Percentiles rank a stretch among this genome's conserved stretches.
phyloP scores from a whole-genome alignment of 2,113 vertebrate genomes.

The Coregonus clupeaformis region DNA sequence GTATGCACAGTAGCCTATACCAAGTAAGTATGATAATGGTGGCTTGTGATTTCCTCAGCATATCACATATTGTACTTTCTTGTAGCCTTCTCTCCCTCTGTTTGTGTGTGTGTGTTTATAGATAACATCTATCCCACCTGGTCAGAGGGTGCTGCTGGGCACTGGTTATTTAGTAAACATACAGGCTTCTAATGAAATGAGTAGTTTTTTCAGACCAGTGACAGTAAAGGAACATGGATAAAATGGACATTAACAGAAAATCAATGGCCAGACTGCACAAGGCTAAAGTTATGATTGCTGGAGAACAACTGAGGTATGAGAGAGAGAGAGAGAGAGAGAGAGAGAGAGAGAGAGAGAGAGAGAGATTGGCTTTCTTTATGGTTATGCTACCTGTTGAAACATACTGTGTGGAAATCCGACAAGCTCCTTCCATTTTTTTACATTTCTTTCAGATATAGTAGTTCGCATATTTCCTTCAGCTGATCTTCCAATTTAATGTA shows the following conservation, averaged over 20 bases:
- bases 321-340: background rate
- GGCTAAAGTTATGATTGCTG: constrained; percentile 84
- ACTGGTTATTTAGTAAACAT: constrained; percentile 67
- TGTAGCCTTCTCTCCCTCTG: no score
- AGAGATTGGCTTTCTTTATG: no score
- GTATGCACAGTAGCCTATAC: no score
- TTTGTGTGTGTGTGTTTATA: constrained; percentile 49
- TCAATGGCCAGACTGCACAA: constrained; percentile 74
- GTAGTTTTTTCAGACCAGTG: constrained; percentile 4
- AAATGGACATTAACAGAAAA: constrained; percentile 70
- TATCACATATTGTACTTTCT: no score
- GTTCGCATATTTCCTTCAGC: no score
- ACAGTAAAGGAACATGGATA: constrained; percentile 70
- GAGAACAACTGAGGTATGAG: constrained; percentile 85
- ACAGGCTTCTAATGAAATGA: background rate
- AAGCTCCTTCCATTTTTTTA: no score
- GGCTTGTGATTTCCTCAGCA: no score
- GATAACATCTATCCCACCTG: constrained; percentile 59
- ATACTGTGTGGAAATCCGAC: no score
- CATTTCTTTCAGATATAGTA: no score
- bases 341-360: background rate
- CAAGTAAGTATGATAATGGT: no score
- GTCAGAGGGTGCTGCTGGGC: constrained; percentile 20
- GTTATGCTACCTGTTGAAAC: no score
- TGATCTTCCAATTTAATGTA: no score